A percentile compares a stretch with the other conserved stretches of the same genome.
Evolutionary conservation across 2,888 invertebrate genomes (phyloP).

Genomic region (Apodemia zela): DNA sequence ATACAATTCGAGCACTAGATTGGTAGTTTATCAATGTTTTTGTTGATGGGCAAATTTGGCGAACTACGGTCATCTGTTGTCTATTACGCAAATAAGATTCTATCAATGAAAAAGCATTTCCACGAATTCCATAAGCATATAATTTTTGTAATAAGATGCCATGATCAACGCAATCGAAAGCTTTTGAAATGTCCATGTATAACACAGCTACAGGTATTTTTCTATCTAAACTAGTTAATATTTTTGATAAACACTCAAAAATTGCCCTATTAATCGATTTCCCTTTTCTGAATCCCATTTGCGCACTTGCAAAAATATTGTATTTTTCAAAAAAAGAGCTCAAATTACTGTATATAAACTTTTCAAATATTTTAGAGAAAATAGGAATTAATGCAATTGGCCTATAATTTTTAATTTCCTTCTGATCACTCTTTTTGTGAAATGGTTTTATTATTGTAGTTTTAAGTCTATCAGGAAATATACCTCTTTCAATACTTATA

Average conservation of each 20-base stretch:
- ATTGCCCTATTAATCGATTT: no score
- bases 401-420: neutral
- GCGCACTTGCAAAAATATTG: no score
- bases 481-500: neutral
- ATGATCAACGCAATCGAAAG: neutral
- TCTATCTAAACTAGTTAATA: neutral
- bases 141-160: neutral
- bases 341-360: neutral
- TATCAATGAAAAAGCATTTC: neutral
- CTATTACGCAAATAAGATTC: neutral
- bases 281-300: no score
- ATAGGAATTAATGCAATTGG: conserved; percentile 9
- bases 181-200: conserved; percentile 15
- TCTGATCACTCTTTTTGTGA: neutral
- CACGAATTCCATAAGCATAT: neutral
- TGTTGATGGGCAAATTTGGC: no score
- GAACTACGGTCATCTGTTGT: neutral
- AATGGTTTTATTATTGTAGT: neutral
- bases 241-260: neutral
- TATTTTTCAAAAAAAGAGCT: no score
- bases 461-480: conserved; percentile 10
- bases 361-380: conserved; percentile 13
- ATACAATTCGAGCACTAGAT: neutral
- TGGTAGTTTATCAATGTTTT: neutral
- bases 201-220: conserved; percentile 2